Evolutionary conservation across 2,888 invertebrate genomes (phyloP), one percentile per base, ranked within the genome.

Genomic region (Hydroisotoma schaefferi): DNA sequence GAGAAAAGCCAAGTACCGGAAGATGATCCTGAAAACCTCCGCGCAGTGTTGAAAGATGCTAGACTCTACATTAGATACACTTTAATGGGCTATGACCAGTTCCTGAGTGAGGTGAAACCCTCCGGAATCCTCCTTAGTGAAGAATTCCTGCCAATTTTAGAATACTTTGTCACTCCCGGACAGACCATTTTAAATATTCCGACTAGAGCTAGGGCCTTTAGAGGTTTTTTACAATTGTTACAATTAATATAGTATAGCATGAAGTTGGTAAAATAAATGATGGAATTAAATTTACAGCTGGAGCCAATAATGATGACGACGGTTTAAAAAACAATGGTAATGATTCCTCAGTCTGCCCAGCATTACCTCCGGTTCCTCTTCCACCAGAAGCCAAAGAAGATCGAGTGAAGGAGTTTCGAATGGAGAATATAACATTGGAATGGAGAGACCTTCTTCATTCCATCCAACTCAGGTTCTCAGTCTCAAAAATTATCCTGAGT

Each of bases 121-220:
- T 52, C 48, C 25, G 55, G 46, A 20, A 49, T 60, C 37, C 33
- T 60, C 8, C 12, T 12, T 18, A 37, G 48, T n/a, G 20, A 28
- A n/a, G 59, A 60, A 43, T 55, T 55, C 25, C 25, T 60, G 20
- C 25, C 22, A 10, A 40, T 60, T 38, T 60, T 55, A 20, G 48
- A 60, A 38, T 38, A 55, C 33, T 49, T 60, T 52, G 23, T 33
- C 2, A 37, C 29, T 29, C 52, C 52, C 2, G 15, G n/a, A 20
- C 20, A 5, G 2, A 33, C 10, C 22, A 2, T 23, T 2, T 52
- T 52, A 23, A 27, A 27, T 10, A 22, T 52, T 23, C 20, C 37
- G 4, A 52, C 37, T 18, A 52, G 37, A 33, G 37, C 52, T 15
- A 25, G 49, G 28, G 49, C 49, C 15, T 25, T 49, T 49, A 40